Percentiles rank a stretch among this genome's conserved stretches.
phyloP scores from a whole-genome alignment of 2,797 vertebrate genomes.

The Anableps anableps region DNA sequence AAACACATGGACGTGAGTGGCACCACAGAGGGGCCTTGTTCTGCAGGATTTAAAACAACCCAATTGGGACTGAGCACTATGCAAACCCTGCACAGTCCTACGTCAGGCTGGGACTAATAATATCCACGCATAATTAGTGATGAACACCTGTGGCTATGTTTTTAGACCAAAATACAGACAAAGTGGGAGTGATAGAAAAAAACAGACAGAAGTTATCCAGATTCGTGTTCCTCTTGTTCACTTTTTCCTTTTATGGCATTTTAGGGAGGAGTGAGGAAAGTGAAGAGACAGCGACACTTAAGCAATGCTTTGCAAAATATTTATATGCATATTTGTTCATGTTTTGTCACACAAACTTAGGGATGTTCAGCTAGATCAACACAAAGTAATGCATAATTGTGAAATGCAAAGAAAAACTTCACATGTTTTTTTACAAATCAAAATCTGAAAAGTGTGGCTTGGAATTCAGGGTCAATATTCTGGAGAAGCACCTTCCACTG shows the following conservation, averaged over 20 bases:
- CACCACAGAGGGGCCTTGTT: constrained; percentile 75
- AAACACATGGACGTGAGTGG: constrained; percentile 66
- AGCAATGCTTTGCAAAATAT: neutral
- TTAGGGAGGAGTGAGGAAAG: constrained; percentile 27
- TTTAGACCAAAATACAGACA: constrained; percentile 35
- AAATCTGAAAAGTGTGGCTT: neutral
- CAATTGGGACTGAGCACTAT: constrained; percentile 63
- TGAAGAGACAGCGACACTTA: constrained; percentile 57
- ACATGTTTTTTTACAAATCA: no score
- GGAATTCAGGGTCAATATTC: neutral
- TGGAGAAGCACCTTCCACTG: neutral
- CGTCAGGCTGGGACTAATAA: constrained; percentile 67
- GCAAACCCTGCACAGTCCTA: constrained; percentile 59
- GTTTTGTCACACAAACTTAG: neutral
- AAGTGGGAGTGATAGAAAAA: constrained; percentile 34
- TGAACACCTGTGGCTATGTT: constrained; percentile 68
- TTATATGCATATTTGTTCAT: neutral
- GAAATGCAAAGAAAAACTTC: neutral
- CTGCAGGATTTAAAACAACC: constrained; percentile 69
- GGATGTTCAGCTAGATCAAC: neutral
- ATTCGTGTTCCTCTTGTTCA: constrained; percentile 18
- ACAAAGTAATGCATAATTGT: neutral
- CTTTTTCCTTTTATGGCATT: constrained; percentile 17
- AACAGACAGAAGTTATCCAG: constrained; percentile 31
- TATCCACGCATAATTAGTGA: constrained; percentile 75